Base-by-base conservation (phyloP, 2,113 vertebrate genomes). In the Sinocyclocheilus rhinocerous region DNA sequence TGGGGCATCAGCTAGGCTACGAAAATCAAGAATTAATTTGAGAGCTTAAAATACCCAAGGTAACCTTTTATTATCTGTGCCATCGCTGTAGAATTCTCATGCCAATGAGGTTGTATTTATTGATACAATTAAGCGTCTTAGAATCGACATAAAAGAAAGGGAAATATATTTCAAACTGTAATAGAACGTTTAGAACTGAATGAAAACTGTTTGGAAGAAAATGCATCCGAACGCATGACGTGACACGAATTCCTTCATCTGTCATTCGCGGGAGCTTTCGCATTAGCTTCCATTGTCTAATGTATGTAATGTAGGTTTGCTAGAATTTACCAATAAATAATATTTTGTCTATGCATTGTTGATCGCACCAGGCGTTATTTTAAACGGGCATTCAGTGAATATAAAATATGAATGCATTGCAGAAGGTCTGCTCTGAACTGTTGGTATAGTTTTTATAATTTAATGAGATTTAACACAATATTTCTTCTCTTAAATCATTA, bases 41-140 rank as follows among this genome's bases (percentile, higher is more conserved):
- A 85, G 42, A 78, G n/a, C 70, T 57, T 85, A 82, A 76, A 87
- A 82, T 61, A 63, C 52, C 55, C 9, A 63, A 89, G 88, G 88
- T 87, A 89, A 87, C 20, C 8, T 78, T 82, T 85, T 76, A 22
- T 33, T 82, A 22, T 81, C 18, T 65, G 76, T 72, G 24, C 29
- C 52, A 10, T 9, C 8, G 26, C 48, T 69, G 50, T 39, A 59
- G 12, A 75, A 50, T 39, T 11, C 8, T 20, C 29, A 4, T 36
- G 55, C 29, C 16, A 22, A 20, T n/a, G 65, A 33, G 73, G 55
- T 13, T 80, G 55, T 67, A n/a, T n/a, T 63, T 15, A 59, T 57
- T 24, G 0, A 4, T 67, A 3, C 12, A 63, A 26, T 22, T 50
- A 85, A 20, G 18, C 50, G 57, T 84, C 59, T 39, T 50, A 16